These are phyloP conservation scores for Cryptus viduatorius DNA, from an alignment of 2,888 invertebrate species.

Conservation along the genomic window DNA sequence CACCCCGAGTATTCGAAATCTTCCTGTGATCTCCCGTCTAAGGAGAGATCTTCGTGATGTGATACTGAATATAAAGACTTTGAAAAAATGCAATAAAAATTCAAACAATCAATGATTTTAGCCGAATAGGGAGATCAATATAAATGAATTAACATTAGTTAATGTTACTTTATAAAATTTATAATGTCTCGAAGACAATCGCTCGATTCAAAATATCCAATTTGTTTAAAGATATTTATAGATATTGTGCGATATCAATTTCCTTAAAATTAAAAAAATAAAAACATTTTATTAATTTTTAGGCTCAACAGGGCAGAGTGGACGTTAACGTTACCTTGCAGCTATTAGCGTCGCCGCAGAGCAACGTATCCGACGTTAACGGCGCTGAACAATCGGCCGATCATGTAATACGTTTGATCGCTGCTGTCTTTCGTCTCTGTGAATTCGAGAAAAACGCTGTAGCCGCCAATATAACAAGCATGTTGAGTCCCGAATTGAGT, in stretches of 20 bases:
- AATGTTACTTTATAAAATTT: too few species aligned
- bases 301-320: constrained; percentile 78
- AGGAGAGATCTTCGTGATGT: too few species aligned
- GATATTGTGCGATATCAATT: not conserved
- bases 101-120: too few species aligned
- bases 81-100: too few species aligned
- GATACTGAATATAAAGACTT: too few species aligned
- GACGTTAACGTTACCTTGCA: constrained; percentile 86
- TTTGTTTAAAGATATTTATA: too few species aligned
- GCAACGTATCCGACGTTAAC: constrained; percentile 79
- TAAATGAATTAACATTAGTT: too few species aligned
- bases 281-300: constrained; percentile 12
- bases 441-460: constrained; percentile 91
- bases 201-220: not conserved
- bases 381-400: constrained; percentile 79
- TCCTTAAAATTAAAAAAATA: not conserved
- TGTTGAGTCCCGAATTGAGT: constrained; percentile 93
- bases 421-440: constrained; percentile 90
- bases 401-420: constrained; percentile 87
- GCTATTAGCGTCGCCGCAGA: constrained; percentile 85
- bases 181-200: not conserved
- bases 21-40: too few species aligned
- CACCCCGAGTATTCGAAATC: too few species aligned
- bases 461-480: constrained; percentile 88
- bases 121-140: too few species aligned